phyloP scores from a whole-genome alignment of 2,113 vertebrate species.

The Rallus limicola region DNA sequence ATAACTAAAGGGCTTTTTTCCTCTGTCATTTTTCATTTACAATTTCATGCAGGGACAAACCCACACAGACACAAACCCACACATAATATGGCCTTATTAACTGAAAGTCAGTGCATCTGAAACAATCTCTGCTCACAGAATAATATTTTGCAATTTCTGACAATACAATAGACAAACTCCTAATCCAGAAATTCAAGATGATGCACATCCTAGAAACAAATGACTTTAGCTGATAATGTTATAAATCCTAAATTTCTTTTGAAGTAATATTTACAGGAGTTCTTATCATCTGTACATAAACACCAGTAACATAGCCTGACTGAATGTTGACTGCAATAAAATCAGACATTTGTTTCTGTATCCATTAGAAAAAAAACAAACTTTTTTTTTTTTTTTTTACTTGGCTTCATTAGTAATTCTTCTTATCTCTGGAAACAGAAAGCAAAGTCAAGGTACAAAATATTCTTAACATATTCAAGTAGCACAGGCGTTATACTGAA shows the following conservation, averaged over 20 bases:
- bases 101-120: constrained; percentile 6
- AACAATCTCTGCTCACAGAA: not conserved
- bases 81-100: constrained; percentile 39
- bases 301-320: not conserved
- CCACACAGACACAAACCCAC: constrained; percentile 37
- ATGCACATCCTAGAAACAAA: not conserved
- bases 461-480: not conserved
- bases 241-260: not conserved
- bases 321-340: not conserved
- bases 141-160: not conserved
- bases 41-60: constrained; percentile 15
- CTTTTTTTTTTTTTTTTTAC: not conserved
- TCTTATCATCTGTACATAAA: not conserved
- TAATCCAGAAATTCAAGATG: not conserved
- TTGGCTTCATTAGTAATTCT: not conserved
- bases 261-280: not conserved
- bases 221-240: not conserved
- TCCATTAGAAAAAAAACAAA: not conserved
- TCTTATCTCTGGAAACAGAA: not conserved
- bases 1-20: not conserved
- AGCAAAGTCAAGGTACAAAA: not conserved
- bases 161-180: not conserved
- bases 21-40: constrained; percentile 49
- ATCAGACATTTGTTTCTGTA: not conserved
- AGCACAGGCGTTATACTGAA: not conserved